These are phyloP conservation scores for Scaptodrosophila lebanonensis DNA, from an alignment of 1,140 invertebrate species.

Conservation along the genomic window DNA sequence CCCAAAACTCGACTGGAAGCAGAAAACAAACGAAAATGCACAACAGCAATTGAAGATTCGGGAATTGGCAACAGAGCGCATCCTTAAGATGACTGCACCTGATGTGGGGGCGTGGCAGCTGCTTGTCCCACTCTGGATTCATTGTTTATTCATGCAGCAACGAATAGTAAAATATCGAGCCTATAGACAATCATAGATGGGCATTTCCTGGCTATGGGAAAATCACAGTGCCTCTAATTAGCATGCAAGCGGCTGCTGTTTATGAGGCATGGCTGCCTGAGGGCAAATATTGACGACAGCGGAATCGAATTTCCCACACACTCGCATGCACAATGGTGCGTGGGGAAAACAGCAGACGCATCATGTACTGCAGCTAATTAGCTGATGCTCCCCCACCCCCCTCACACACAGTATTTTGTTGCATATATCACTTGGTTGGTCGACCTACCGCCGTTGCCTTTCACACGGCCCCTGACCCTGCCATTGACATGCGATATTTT, in stretches of 20 bases:
- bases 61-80: not conserved
- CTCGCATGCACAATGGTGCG: not conserved
- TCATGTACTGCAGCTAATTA: no score
- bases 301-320: conserved; percentile 2
- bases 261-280: conserved; percentile 13
- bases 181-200: no score
- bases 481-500: conserved; percentile 62
- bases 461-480: not conserved
- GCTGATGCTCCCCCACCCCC: no score
- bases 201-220: no score
- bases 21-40: conserved; percentile 30
- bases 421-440: conserved; percentile 63
- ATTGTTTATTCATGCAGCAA: no score
- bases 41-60: not conserved
- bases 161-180: no score
- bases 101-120: no score
- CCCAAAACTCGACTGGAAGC: conserved; percentile 14
- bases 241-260: not conserved
- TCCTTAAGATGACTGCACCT: no score
- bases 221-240: conserved; percentile 6
- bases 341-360: no score
- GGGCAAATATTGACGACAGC: conserved; percentile 20
- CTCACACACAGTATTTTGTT: conserved; percentile 1
- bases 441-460: conserved; percentile 8
- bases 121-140: no score